A percentile compares a stretch with the other conserved stretches of the same genome.
Evolutionary conservation across 35 echinoderm and acorn worm species (phyloP).

Genomic region (Hemicentrotus pulcherrimus): DNA sequence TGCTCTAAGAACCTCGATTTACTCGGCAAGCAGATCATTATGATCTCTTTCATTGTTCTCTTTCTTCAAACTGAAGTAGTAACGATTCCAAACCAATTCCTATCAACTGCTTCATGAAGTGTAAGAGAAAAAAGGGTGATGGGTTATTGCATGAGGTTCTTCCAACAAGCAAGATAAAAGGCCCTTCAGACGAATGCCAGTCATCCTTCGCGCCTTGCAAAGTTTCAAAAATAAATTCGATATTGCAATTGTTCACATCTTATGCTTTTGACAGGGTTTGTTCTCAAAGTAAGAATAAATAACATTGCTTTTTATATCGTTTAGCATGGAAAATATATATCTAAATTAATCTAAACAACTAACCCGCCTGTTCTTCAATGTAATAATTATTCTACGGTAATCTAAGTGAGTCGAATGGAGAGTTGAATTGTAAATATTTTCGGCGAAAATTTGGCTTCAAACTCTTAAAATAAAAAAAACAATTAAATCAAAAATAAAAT

Average conservation of each 20-base stretch:
- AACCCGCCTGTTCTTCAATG: not conserved
- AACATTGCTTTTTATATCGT: not conserved
- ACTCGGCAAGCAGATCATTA: not conserved
- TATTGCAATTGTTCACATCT: not conserved
- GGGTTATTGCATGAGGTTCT: not conserved
- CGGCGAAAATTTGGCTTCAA: not conserved
- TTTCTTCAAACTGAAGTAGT: not conserved
- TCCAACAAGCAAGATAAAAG: not conserved
- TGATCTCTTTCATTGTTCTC: not conserved
- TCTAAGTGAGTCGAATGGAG: not conserved
- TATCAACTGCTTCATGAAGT: conserved; percentile 12
- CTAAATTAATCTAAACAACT: not conserved
- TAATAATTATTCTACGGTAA: not conserved
- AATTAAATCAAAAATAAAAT: not conserved
- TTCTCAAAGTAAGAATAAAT: not conserved
- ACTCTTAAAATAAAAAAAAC: not conserved
- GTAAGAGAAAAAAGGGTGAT: not conserved
- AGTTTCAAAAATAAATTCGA: not conserved
- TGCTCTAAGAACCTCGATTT: not conserved
- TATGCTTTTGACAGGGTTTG: not conserved
- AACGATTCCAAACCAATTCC: not conserved
- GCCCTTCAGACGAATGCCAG: not conserved
- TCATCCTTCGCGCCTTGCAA: not conserved
- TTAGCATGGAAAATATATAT: not conserved
- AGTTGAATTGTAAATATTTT: too few species aligned